These are phyloP conservation scores for Villa cingulata DNA, from an alignment of 2,888 invertebrate species.

Conservation along the genomic window DNA sequence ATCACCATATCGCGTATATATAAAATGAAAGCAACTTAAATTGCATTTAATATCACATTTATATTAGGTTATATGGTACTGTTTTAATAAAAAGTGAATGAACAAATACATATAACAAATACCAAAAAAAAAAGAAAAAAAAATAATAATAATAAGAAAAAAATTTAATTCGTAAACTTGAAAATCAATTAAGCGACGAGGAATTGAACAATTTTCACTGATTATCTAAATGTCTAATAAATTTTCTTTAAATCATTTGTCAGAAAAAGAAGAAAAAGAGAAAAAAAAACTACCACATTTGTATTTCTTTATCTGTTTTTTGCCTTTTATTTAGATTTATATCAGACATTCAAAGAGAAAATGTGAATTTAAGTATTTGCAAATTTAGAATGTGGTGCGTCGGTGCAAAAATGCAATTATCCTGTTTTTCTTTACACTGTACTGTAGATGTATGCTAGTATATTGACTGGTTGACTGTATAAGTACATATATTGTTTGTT, in stretches of 20 bases:
- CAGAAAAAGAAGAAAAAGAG: too few species aligned
- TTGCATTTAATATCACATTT: too few species aligned
- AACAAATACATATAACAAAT: too few species aligned
- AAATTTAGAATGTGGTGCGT: neutral
- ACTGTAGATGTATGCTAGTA: too few species aligned
- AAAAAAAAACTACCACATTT: too few species aligned
- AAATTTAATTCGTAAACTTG: neutral
- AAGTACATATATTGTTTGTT: too few species aligned
- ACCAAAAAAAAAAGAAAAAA: neutral
- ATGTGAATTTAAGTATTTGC: too few species aligned
- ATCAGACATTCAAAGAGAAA: neutral
- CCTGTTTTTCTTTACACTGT: neutral
- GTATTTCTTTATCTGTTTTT: slow-evolving; percentile 1
- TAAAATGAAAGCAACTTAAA: too few species aligned
- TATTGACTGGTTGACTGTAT: too few species aligned
- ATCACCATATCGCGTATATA: too few species aligned
- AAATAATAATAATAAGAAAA: neutral
- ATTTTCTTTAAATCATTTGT: slow-evolving; percentile 36
- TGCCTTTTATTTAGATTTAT: neutral
- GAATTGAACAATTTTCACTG: slow-evolving; percentile 9
- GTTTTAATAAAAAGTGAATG: too few species aligned
- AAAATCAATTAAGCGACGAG: slow-evolving; percentile 9
- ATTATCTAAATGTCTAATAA: slow-evolving; percentile 36
- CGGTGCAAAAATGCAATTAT: neutral
- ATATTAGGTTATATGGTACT: too few species aligned